Percentiles rank a stretch among this genome's conserved stretches.
These are phyloP conservation scores for Adelges cooleyi DNA, from an alignment of 1,140 invertebrate genomes.

Conservation along the genomic window DNA sequence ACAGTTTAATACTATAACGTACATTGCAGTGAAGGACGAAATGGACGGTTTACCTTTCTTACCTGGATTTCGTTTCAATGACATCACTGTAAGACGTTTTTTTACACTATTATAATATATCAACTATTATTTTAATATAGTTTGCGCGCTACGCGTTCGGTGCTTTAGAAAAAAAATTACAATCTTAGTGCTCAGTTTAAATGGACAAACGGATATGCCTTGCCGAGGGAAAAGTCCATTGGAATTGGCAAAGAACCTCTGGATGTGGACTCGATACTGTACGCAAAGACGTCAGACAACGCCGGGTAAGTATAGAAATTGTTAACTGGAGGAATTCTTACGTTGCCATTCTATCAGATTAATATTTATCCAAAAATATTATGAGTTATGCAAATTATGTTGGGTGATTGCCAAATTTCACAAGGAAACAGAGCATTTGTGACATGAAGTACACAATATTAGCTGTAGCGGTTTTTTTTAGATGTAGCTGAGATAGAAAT, in stretches of 20 bases:
- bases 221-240: background rate
- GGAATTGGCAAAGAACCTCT: background rate
- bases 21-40: too few relatives aligned
- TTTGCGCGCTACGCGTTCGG: background rate
- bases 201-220: conserved; percentile 13
- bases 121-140: background rate
- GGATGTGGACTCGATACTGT: background rate
- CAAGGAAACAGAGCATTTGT: too few relatives aligned
- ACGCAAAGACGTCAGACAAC: background rate
- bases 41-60: conserved; percentile 22
- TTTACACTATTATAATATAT: background rate
- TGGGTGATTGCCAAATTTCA: background rate
- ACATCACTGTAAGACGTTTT: conserved; percentile 12
- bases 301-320: background rate
- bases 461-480: background rate
- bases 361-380: background rate
- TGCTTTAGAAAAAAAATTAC: conserved; percentile 3
- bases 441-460: background rate
- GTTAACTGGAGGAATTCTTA: too few relatives aligned
- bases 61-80: conserved; percentile 17
- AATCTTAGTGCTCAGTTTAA: conserved; percentile 1
- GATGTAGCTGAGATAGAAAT: background rate
- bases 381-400: background rate
- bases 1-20: too few relatives aligned
- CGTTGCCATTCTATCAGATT: background rate